Evolutionary conservation across 2,113 vertebrate genomes (phyloP).

Genomic region (Dolichotis patagonum): DNA sequence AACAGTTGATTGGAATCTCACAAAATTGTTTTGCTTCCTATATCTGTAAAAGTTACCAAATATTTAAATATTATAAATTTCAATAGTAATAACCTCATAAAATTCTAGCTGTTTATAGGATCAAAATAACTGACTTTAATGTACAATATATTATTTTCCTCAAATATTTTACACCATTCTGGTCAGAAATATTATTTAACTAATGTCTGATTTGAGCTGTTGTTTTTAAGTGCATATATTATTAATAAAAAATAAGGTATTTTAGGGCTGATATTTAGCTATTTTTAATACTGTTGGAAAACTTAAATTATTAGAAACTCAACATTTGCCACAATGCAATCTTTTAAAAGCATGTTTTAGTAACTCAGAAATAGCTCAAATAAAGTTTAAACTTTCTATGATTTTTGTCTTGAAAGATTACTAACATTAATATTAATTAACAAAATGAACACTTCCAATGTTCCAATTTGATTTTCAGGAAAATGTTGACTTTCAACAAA

Average conservation of each 20-base stretch:
- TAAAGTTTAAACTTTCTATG: neutral
- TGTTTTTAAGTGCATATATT: neutral
- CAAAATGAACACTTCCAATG: neutral
- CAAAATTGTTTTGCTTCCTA: neutral
- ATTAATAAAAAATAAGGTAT: neutral
- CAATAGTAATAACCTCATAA: neutral
- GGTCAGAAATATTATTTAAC: neutral
- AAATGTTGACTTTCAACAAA: slow-evolving; percentile 52
- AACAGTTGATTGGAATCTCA: neutral
- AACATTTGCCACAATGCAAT: neutral
- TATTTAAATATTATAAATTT: slow-evolving; percentile 23
- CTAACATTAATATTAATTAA: slow-evolving; percentile 26
- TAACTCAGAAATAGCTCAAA: neutral
- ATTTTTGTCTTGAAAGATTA: slow-evolving; percentile 51
- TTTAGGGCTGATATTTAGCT: neutral
- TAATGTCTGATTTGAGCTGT: neutral
- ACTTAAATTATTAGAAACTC: neutral
- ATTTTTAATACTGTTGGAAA: neutral
- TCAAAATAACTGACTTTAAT: neutral
- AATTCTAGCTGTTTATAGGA: neutral
- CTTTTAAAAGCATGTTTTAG: neutral
- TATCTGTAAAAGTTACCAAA: neutral
- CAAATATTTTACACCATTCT: neutral
- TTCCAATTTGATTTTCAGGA: slow-evolving; percentile 3
- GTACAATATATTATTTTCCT: neutral